Percentiles rank a stretch among this genome's conserved stretches.
Conservation (phyloP, 2,113 vertebrate genomes). For the Neolamprologus sp. region DNA sequence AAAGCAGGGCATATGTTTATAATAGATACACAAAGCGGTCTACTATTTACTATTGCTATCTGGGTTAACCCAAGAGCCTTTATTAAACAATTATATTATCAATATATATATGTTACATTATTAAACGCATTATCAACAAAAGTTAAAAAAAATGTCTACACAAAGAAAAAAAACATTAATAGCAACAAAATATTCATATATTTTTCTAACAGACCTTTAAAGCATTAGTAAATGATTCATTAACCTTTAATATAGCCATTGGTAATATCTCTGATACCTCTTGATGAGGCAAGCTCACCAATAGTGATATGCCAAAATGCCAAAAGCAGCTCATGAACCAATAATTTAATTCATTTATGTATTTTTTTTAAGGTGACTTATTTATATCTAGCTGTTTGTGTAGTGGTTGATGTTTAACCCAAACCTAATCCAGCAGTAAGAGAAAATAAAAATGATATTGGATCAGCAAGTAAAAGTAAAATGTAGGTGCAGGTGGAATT, state of each 20-base stretch:
- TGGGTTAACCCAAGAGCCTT: neutral
- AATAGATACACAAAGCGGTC: neutral
- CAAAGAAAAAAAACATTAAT: neutral
- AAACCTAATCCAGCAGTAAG: neutral
- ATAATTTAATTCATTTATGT: neutral
- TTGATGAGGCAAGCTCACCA: neutral
- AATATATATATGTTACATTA: neutral
- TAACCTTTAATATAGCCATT: neutral
- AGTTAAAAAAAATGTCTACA: neutral
- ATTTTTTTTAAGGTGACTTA: neutral
- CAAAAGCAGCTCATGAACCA: neutral
- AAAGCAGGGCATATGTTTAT: neutral
- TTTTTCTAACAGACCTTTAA: neutral
- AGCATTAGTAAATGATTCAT: neutral
- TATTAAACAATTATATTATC: neutral
- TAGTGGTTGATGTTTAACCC: neutral
- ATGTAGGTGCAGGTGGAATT: neutral
- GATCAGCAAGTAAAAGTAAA: neutral
- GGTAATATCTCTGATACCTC: neutral
- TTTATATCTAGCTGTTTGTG: neutral
- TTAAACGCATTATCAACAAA: neutral
- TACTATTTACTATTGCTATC: neutral
- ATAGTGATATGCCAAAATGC: neutral
- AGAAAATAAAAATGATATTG: neutral
- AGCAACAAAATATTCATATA: neutral